These are phyloP conservation scores for Philotrypesis tridentata DNA, from an alignment of 1,140 invertebrate species.

Conservation along the genomic window DNA sequence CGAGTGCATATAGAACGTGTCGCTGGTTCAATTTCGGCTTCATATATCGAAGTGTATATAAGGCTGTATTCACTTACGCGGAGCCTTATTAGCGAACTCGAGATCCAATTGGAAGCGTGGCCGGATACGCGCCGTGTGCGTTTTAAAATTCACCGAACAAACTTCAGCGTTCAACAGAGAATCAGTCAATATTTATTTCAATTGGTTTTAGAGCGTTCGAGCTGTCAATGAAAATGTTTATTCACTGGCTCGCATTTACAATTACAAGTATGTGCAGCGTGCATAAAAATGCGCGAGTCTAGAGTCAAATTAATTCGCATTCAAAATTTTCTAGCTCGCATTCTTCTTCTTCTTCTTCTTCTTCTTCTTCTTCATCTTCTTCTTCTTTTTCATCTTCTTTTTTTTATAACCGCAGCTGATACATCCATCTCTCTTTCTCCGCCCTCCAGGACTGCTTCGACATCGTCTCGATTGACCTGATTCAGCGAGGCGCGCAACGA, in stretches of 20 bases:
- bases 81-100: no score
- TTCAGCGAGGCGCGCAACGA: slow-evolving; percentile 21
- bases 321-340: not conserved
- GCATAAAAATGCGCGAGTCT: not conserved
- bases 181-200: not conserved
- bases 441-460: not conserved
- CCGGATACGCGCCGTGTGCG: not conserved
- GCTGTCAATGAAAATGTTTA: not conserved
- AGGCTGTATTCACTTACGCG: no score
- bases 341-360: no score
- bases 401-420: not conserved
- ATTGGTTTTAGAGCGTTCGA: not conserved
- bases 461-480: slow-evolving; percentile 35
- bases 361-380: no score
- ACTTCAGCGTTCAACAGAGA: no score
- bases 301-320: not conserved
- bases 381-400: no score
- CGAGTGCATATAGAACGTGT: not conserved
- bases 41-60: not conserved
- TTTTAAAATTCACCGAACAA: not conserved
- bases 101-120: no score
- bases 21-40: not conserved
- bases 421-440: not conserved
- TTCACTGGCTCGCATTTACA: not conserved
- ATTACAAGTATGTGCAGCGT: no score